A percentile compares a stretch with the other conserved stretches of the same genome.
phyloP scores from a whole-genome alignment of 2,113 vertebrate species.

The Podarcis muralis region DNA sequence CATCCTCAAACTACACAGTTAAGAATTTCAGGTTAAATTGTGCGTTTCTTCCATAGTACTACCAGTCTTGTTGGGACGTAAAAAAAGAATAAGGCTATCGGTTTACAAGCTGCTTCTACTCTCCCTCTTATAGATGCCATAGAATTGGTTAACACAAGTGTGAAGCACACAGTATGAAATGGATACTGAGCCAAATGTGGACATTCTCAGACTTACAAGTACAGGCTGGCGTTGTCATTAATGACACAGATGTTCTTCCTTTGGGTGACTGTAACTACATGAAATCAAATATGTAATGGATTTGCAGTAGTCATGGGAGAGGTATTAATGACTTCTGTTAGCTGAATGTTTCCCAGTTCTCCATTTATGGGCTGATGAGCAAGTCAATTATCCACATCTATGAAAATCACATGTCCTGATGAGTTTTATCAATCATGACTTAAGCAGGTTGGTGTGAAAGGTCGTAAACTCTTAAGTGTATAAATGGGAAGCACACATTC shows the following conservation, averaged over 20 bases:
- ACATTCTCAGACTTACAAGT: conserved; percentile 14
- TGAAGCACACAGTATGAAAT: conserved; percentile 16
- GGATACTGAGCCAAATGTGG: background rate
- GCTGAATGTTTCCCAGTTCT: background rate
- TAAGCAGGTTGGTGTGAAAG: background rate
- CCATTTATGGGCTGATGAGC: background rate
- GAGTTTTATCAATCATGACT: background rate
- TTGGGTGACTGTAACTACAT: background rate
- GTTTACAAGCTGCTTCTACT: background rate
- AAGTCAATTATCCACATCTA: background rate
- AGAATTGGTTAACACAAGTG: background rate
- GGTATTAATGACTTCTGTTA: background rate
- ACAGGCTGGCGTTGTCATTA: background rate
- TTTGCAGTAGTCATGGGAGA: background rate
- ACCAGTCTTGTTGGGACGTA: background rate
- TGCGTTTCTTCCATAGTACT: background rate
- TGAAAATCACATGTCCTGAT: background rate
- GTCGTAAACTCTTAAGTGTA: background rate
- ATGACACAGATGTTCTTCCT: background rate
- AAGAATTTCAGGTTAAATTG: background rate
- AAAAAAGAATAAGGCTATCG: fast-evolving
- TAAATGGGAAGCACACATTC: background rate
- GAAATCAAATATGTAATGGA: background rate
- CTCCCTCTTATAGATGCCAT: background rate
- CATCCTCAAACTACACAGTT: background rate